Evolutionary conservation across 2,113 vertebrate genomes (phyloP).

Genomic region (Sinosuthora webbiana): DNA sequence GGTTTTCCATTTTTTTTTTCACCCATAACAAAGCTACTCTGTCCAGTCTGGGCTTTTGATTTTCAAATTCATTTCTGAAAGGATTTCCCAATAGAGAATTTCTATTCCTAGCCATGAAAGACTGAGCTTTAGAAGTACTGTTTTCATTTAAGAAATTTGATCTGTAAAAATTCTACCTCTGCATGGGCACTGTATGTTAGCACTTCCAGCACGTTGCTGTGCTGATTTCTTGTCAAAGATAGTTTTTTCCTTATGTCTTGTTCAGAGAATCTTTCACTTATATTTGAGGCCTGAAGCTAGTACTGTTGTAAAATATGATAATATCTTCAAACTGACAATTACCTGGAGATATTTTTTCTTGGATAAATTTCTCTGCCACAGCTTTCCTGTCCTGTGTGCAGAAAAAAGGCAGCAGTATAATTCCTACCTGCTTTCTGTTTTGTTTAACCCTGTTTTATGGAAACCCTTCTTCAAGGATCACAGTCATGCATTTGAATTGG

Average conservation of each 20-base stretch:
- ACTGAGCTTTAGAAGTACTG: neutral
- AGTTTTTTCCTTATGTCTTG: neutral
- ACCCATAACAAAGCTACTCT: neutral
- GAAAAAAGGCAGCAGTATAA: neutral
- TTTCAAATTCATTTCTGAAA: neutral
- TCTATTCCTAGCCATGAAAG: neutral
- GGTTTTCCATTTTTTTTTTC: neutral
- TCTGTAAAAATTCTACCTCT: neutral
- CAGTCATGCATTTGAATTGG: neutral
- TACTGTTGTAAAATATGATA: neutral
- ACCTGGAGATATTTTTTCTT: constrained; percentile 11
- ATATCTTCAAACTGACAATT: constrained; percentile 7
- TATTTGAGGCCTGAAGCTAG: neutral
- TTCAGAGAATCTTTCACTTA: neutral
- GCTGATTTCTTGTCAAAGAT: neutral
- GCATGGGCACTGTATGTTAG: neutral
- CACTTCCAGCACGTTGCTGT: neutral
- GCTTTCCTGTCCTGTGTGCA: neutral
- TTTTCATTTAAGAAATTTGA: constrained; percentile 3
- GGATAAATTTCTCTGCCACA: neutral
- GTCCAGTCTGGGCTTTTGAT: neutral
- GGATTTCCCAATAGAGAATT: neutral
- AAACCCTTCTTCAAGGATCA: neutral
- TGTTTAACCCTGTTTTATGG: neutral
- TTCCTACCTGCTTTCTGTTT: neutral